Evolutionary conservation across 2,888 invertebrate species (phyloP).

Genomic region (Tetragonula carbonaria): DNA sequence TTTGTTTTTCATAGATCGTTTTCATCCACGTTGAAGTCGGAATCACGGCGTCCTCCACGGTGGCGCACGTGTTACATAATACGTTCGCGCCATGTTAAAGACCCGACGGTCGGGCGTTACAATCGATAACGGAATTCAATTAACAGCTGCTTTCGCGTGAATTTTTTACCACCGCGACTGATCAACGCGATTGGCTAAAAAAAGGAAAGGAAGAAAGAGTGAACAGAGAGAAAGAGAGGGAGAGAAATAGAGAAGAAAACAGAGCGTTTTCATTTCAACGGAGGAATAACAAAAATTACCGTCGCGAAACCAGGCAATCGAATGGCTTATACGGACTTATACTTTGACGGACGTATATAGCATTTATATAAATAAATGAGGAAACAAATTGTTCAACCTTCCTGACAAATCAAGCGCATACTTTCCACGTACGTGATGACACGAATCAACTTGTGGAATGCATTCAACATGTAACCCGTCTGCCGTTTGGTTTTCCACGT

Average conservation of each 20-base stretch:
- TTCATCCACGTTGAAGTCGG: neutral
- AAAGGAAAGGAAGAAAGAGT: neutral
- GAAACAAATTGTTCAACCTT: neutral
- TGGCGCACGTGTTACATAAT: constrained; percentile 60
- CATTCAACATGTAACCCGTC: constrained; percentile 52
- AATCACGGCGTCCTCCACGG: constrained; percentile 23
- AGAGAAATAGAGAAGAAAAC: neutral
- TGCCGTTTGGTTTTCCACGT: neutral
- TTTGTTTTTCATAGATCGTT: constrained; percentile 15
- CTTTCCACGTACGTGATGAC: neutral
- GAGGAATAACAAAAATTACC: neutral
- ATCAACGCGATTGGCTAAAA: constrained; percentile 14
- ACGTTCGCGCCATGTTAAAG: constrained; percentile 60
- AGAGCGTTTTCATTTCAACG: constrained; percentile 1
- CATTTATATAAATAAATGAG: neutral
- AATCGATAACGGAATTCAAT: constrained; percentile 61
- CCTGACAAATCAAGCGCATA: neutral
- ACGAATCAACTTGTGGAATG: constrained; percentile 55
- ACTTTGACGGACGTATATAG: too few species aligned
- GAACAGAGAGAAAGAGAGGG: neutral
- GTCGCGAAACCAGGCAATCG: neutral
- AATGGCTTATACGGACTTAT: too few species aligned
- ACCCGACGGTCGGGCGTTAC: constrained; percentile 36
- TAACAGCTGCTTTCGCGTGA: constrained; percentile 40
- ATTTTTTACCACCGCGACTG: constrained; percentile 22